Evolutionary conservation across 64 coral and sea anemone genomes (phyloP), one percentile per base, ranked within the genome.

Genomic region (Montipora foliosa): DNA sequence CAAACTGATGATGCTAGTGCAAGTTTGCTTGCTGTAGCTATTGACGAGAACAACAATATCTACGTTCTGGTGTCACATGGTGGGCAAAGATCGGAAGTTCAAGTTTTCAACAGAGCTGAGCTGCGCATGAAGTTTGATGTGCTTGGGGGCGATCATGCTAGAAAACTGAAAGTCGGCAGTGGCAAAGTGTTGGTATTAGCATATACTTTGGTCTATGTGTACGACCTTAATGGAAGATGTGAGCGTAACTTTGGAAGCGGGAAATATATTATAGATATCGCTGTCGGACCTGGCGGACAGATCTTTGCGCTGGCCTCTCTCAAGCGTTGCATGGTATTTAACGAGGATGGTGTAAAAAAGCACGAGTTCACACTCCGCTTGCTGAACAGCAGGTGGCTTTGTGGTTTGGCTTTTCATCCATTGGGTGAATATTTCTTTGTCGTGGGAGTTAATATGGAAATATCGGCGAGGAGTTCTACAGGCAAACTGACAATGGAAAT

Each of bases 181-280:
- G 44, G 55, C 45, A 55, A 92, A 9, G 13, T 92, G 13, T 60
- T 83, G 5, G 37, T 84, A 47, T 55, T 90, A 51, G 46, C 45
- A 19, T 49, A 44, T n/a, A 68, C 49, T 5, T 3, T 13, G 11
- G 91, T 93, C 0, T 3, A 87, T 11, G 82, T 87, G 12, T 86
- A 92, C 10, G 24, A 67, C 0, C 29, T 8, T 92, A 16, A 85
- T 20, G 90, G 90, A 47, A 12, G 24, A 14, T 72, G 67, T 55
- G 20, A 51, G 60, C 17, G 75, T 45, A 79, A 13, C 44, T 93
- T 87, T 61, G 83, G 72, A 79, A 4, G 10, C 1, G 74, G 20
- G 57, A 25, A 72, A 49, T 88, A 1, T 44, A 73, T 47, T 15
- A 13, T 29, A 15, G 75, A 49, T 47, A 90, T 90, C 55, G 52